Percentiles rank a stretch among this genome's conserved stretches.
These are phyloP conservation scores for Gorsachius magnificus DNA, from an alignment of 2,797 vertebrate genomes.

Conservation along the genomic window DNA sequence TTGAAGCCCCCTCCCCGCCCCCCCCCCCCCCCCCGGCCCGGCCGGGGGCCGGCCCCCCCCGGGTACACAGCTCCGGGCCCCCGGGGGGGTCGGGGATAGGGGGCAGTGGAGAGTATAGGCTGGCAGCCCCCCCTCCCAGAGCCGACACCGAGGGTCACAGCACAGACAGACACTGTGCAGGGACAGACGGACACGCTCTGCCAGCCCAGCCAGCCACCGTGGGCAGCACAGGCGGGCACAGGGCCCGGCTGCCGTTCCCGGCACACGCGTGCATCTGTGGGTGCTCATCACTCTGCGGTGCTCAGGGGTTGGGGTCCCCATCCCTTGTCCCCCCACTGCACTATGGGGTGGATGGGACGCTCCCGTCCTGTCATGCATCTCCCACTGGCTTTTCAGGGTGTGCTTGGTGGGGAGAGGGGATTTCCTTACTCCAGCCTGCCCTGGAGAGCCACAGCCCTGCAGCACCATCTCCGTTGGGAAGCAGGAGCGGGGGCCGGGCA, in stretches of 20 bases:
- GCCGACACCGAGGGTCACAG: not conserved
- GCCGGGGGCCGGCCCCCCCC: not conserved
- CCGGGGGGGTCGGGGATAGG: fast-evolving
- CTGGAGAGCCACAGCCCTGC: fast-evolving
- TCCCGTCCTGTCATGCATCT: not conserved
- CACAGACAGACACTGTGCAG: fast-evolving
- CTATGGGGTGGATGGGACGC: fast-evolving
- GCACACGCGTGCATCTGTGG: not conserved
- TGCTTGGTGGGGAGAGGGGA: fast-evolving
- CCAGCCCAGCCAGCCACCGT: not conserved
- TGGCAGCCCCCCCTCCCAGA: not conserved
- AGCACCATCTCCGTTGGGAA: not conserved
- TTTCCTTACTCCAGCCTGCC: not conserved
- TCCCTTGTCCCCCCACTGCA: not conserved
- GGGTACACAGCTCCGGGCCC: not conserved
- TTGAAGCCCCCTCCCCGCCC: not conserved
- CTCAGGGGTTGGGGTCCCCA: not conserved
- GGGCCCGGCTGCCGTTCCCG: not conserved
- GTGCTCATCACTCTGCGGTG: fast-evolving
- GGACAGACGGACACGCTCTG: not conserved
- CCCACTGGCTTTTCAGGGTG: not conserved
- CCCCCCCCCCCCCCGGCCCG: not conserved
- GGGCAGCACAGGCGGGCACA: not conserved
- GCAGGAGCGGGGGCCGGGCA: fast-evolving
- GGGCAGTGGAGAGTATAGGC: not conserved